Conservation (phyloP, 2,888 invertebrate genomes). For the Melanargia galathea region DNA sequence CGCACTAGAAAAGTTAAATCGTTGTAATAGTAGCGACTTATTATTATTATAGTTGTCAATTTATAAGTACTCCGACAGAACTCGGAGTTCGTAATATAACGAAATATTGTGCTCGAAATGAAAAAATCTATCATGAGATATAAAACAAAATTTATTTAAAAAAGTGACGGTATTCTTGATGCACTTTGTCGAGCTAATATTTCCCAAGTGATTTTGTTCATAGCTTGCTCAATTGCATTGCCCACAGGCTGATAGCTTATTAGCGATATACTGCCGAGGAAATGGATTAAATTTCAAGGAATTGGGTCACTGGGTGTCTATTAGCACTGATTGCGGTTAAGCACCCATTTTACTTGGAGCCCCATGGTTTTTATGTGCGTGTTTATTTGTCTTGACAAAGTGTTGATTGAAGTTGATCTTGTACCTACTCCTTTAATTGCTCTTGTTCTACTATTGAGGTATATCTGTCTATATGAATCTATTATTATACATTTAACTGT, state of each 20-base stretch:
- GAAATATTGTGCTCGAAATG: too few species aligned
- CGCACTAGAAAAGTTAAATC: too few species aligned
- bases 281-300: conserved; percentile 67
- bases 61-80: too few species aligned
- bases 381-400: conserved; percentile 11
- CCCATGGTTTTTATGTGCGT: conserved; percentile 9
- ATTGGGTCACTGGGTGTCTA: conserved; percentile 63
- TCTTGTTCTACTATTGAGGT: background rate
- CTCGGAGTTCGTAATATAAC: too few species aligned
- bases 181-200: conserved; percentile 14
- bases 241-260: conserved; percentile 43
- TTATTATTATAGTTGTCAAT: too few species aligned
- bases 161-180: background rate
- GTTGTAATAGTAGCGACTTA: too few species aligned
- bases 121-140: too few species aligned
- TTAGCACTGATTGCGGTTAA: conserved; percentile 54
- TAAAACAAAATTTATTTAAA: too few species aligned
- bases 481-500: too few species aligned
- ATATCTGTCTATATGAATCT: too few species aligned
- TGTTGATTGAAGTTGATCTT: background rate
- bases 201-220: conserved; percentile 37
- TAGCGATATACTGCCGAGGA: conserved; percentile 55
- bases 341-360: conserved; percentile 40
- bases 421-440: background rate
- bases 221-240: conserved; percentile 35